Conservation (phyloP, 1,140 invertebrate genomes). For the Gonioctena quinquepunctata region DNA sequence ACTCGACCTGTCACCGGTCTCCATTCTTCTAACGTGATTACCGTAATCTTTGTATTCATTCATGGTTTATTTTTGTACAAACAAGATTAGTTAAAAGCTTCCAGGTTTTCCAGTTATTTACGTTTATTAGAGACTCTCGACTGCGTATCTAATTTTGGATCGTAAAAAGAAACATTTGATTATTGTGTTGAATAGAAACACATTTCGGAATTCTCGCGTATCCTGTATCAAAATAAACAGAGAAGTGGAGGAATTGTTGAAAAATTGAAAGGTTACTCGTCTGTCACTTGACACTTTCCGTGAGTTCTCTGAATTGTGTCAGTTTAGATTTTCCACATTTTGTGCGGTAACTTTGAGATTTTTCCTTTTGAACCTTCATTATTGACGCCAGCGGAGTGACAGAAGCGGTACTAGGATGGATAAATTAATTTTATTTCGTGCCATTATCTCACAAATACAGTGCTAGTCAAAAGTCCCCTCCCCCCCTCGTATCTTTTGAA, state of each 20-base stretch:
- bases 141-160: not conserved
- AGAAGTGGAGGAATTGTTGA: not conserved
- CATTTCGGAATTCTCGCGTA: not conserved
- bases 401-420: too few relatives aligned
- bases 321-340: too few relatives aligned
- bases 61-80: constrained; percentile 6
- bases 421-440: too few relatives aligned
- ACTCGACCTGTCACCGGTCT: not conserved
- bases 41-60: not conserved
- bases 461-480: too few relatives aligned
- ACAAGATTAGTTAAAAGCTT: constrained; percentile 8
- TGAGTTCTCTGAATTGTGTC: too few relatives aligned
- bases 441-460: too few relatives aligned
- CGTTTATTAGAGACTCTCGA: not conserved
- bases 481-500: too few relatives aligned
- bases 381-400: too few relatives aligned
- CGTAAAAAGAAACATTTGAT: constrained; percentile 6
- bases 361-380: too few relatives aligned
- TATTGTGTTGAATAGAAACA: constrained; percentile 4
- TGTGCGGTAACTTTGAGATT: too few relatives aligned
- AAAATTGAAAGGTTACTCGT: too few relatives aligned
- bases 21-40: not conserved
- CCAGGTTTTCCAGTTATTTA: constrained; percentile 9
- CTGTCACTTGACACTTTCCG: too few relatives aligned
- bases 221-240: constrained; percentile 6